phyloP scores from a whole-genome alignment of 1,140 invertebrate genomes.

The Formica selysi region DNA sequence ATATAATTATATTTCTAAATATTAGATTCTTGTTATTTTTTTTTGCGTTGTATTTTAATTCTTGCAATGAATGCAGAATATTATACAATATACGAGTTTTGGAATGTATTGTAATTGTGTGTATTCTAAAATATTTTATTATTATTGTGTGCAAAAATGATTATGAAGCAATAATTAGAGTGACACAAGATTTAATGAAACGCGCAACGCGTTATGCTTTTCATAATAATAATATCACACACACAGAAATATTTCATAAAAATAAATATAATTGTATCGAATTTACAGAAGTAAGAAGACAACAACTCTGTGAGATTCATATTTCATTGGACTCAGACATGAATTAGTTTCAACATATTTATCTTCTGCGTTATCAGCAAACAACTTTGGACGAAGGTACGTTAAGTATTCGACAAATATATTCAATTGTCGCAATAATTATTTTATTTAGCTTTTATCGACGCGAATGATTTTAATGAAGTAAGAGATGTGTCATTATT shows the following conservation, averaged over 20 bases:
- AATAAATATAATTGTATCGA: neutral
- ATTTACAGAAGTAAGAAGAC: constrained; percentile 45
- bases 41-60: constrained; percentile 64
- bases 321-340: constrained; percentile 44
- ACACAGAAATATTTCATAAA: neutral
- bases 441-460: neutral
- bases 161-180: constrained; percentile 1
- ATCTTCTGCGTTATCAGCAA: constrained; percentile 67
- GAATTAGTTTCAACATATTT: constrained; percentile 67
- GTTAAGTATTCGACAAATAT: too few relatives aligned
- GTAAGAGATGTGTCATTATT: neutral
- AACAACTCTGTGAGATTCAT: constrained; percentile 26
- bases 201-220: neutral
- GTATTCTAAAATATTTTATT: constrained; percentile 26
- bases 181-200: neutral
- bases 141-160: constrained; percentile 2
- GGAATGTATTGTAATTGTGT: constrained; percentile 73
- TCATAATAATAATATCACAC: neutral
- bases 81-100: constrained; percentile 74
- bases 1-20: too few relatives aligned
- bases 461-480: neutral
- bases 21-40: neutral
- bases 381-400: constrained; percentile 42
- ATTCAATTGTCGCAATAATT: neutral
- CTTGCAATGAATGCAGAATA: constrained; percentile 67